Conservation (phyloP, 1,140 invertebrate genomes). For the Ericerus pela region DNA sequence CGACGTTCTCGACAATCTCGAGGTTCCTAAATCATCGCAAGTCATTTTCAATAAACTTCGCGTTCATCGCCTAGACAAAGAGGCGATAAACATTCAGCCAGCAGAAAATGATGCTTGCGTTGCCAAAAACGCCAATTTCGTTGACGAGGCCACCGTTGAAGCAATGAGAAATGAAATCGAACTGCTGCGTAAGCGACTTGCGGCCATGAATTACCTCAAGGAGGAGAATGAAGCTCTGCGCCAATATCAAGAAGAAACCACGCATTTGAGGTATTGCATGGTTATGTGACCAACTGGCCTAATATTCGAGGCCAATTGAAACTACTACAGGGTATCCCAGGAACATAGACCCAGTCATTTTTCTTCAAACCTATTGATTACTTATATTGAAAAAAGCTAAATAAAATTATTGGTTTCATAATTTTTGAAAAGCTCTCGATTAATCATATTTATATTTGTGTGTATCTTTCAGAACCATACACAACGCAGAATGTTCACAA, state of each 20-base stretch:
- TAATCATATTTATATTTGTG: no score
- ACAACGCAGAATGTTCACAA: no score
- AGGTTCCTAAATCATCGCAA: constrained; percentile 1
- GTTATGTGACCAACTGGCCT: background rate
- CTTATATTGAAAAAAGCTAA: no score
- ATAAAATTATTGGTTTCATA: no score
- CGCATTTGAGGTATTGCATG: constrained; percentile 33
- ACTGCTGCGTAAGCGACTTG: constrained; percentile 41
- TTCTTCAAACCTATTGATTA: no score
- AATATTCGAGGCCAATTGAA: background rate
- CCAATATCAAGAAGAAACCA: constrained; percentile 45
- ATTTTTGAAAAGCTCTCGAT: no score
- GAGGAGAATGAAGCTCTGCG: constrained; percentile 43
- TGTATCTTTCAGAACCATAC: no score
- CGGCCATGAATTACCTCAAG: constrained; percentile 41
- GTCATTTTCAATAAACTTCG: constrained; percentile 37
- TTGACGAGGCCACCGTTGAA: constrained; percentile 1
- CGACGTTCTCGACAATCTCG: constrained; percentile 1
- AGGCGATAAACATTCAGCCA: constrained; percentile 57
- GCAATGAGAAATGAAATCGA: constrained; percentile 39
- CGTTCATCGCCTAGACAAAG: constrained; percentile 47
- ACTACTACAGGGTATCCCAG: background rate
- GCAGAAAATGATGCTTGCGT: background rate
- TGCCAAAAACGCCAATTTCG: background rate
- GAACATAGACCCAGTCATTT: no score